Percentiles rank a stretch among this genome's conserved stretches.
These are phyloP conservation scores for Lepidocyrtinus sp. DNA, from an alignment of 2,888 invertebrate species.

Conservation along the genomic window DNA sequence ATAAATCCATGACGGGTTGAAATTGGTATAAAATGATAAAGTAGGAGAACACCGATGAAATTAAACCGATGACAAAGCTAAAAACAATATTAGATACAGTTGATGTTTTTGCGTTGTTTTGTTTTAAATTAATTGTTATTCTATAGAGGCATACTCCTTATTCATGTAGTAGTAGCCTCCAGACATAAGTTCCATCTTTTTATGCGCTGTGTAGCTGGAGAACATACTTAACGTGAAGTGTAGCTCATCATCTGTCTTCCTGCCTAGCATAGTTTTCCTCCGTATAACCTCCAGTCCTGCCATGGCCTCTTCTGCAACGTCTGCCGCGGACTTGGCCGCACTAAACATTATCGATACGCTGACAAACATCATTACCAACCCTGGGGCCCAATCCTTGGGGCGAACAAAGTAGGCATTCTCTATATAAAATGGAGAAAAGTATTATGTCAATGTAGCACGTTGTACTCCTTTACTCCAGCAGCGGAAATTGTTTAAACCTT, in stretches of 20 bases:
- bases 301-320: constrained; percentile 52
- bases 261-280: constrained; percentile 53
- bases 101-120: neutral
- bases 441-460: no score
- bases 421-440: neutral
- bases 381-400: constrained; percentile 57
- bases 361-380: constrained; percentile 23
- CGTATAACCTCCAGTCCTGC: constrained; percentile 62
- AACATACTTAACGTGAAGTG: constrained; percentile 62
- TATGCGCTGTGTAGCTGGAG: constrained; percentile 57
- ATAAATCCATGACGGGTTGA: constrained; percentile 53
- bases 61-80: constrained; percentile 51
- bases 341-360: constrained; percentile 27
- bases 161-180: constrained; percentile 57
- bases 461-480: no score
- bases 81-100: neutral
- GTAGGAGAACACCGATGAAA: constrained; percentile 52
- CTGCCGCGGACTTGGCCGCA: constrained; percentile 40
- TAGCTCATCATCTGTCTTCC: constrained; percentile 60
- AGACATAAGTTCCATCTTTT: constrained; percentile 47
- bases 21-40: constrained; percentile 64
- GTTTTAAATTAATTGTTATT: neutral
- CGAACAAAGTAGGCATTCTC: constrained; percentile 44
- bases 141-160: constrained; percentile 32
- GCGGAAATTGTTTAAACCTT: no score